Conservation (phyloP, 2,797 vertebrate genomes). For the Hapalemur alaotrensis region DNA sequence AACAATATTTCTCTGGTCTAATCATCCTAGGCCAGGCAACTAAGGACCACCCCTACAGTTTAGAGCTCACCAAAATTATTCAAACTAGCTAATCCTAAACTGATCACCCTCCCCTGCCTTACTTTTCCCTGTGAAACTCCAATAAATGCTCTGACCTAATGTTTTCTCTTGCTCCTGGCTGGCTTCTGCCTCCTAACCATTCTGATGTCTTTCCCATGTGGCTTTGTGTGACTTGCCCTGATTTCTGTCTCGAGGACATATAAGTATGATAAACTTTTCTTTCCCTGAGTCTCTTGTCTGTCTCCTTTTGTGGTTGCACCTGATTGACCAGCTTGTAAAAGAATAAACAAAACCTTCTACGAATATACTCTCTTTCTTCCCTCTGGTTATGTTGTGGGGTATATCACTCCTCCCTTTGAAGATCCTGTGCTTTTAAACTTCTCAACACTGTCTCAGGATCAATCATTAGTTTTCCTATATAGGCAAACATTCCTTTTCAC, state of each 20-base stretch:
- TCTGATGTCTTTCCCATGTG: background rate
- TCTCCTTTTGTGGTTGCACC: background rate
- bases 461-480: background rate
- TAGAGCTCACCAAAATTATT: background rate
- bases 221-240: background rate
- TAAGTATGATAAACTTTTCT: background rate
- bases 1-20: background rate
- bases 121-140: background rate
- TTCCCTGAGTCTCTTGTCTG: background rate
- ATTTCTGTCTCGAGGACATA: background rate
- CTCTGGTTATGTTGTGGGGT: background rate
- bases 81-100: background rate
- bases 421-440: background rate
- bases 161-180: background rate
- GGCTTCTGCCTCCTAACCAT: background rate
- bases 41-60: background rate
- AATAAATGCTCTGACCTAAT: background rate
- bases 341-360: background rate
- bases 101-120: background rate
- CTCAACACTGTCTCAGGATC: background rate
- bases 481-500: background rate
- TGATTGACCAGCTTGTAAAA: background rate
- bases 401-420: background rate
- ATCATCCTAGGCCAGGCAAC: background rate
- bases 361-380: background rate